A percentile compares a stretch with the other conserved stretches of the same genome.
These are phyloP conservation scores for Hesperophylax magnus DNA, from an alignment of 1,140 invertebrate species.

Conservation along the genomic window DNA sequence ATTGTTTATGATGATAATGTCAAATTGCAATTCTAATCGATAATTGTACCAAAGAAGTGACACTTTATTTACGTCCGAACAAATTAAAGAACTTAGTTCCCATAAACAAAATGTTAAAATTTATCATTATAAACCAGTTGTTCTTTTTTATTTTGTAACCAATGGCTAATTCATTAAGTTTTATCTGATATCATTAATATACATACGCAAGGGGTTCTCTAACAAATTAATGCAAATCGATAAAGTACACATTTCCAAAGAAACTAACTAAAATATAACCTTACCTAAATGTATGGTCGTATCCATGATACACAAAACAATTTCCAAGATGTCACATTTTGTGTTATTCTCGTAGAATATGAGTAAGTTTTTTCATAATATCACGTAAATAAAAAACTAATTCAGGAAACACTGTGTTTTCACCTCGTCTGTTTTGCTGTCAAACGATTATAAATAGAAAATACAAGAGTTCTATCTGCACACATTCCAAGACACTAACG, in stretches of 20 bases:
- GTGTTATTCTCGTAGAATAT: not conserved
- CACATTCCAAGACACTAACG: constrained; percentile 5
- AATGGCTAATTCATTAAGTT: not conserved
- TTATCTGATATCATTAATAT: too few relatives aligned
- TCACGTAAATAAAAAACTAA: not conserved
- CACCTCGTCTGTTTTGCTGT: constrained; percentile 17
- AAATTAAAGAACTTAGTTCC: too few relatives aligned
- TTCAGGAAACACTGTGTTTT: constrained; percentile 15
- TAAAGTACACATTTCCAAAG: not conserved
- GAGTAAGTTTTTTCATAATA: not conserved
- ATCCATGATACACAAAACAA: constrained; percentile 6
- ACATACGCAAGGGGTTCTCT: too few relatives aligned
- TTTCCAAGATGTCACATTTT: constrained; percentile 15
- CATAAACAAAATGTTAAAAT: too few relatives aligned
- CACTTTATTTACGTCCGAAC: too few relatives aligned
- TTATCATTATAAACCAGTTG: not conserved
- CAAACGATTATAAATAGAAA: constrained; percentile 38
- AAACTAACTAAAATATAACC: not conserved
- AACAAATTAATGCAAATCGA: not conserved
- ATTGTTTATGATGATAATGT: too few relatives aligned
- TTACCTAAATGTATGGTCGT: not conserved
- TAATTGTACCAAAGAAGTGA: too few relatives aligned
- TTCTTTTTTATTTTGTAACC: not conserved
- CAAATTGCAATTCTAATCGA: too few relatives aligned
- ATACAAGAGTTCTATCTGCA: constrained; percentile 24